These are phyloP conservation scores for Sesia apiformis DNA, from an alignment of 2,888 invertebrate species.

Conservation along the genomic window DNA sequence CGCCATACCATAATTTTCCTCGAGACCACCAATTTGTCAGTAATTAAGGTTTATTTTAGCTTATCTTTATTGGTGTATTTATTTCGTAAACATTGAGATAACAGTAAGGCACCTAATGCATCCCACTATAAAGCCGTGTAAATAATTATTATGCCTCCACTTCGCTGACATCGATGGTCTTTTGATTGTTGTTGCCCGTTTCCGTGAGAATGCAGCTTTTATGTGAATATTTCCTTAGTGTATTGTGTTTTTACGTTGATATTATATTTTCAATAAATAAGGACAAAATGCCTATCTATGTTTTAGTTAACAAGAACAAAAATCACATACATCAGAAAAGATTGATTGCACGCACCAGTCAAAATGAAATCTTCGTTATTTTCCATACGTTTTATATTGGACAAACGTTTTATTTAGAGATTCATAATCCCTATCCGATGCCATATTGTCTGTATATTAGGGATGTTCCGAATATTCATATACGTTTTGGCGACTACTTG, in stretches of 20 bases:
- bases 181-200: conserved; percentile 4
- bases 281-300: no score
- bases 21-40: conserved; percentile 44
- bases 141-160: conserved; percentile 6
- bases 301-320: no score
- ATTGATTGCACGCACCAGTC: no score
- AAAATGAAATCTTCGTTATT: no score
- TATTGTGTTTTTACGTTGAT: background rate
- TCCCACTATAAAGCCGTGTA: conserved; percentile 6
- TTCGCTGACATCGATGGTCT: conserved; percentile 1
- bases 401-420: no score
- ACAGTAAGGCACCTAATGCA: conserved; percentile 7
- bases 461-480: no score
- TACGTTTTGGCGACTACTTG: no score
- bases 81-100: conserved; percentile 35
- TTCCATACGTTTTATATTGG: no score
- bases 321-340: no score
- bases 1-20: conserved; percentile 26
- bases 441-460: no score
- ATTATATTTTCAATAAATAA: background rate
- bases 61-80: conserved; percentile 45
- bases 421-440: no score
- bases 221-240: background rate
- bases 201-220: conserved; percentile 4
- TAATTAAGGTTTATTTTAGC: conserved; percentile 36